phyloP scores from a whole-genome alignment of 2,113 vertebrate species.

The Alexandromys fortis region DNA sequence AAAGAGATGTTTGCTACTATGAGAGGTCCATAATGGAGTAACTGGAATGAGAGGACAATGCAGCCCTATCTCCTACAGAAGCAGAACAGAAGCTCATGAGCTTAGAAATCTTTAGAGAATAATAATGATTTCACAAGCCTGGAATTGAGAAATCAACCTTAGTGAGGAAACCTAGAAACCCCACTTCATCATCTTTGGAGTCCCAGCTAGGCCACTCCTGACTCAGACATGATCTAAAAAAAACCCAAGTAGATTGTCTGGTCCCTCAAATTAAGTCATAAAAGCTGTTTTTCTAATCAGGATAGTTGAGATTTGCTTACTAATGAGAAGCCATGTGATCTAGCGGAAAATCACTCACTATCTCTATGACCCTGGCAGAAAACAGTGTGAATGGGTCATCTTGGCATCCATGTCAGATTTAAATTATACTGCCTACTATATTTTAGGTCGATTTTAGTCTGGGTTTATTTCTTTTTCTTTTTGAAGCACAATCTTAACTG shows the following conservation, averaged over 20 bases:
- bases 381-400: not conserved
- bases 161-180: not conserved
- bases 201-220: not conserved
- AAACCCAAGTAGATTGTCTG: not conserved
- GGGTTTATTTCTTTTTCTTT: not conserved
- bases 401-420: not conserved
- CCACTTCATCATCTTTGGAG: not conserved
- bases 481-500: not conserved
- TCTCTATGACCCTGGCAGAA: not conserved
- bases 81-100: not conserved
- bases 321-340: not conserved
- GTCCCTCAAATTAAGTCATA: not conserved
- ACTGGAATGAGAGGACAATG: not conserved
- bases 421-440: slow-evolving; percentile 11
- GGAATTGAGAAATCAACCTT: not conserved
- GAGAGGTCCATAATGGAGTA: not conserved
- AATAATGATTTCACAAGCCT: not conserved
- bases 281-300: not conserved
- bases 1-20: not conserved
- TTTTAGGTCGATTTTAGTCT: not conserved
- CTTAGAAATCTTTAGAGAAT: not conserved
- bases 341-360: not conserved
- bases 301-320: not conserved
- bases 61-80: not conserved
- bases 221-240: not conserved